phyloP scores from a whole-genome alignment of 2,888 invertebrate genomes.

The Philaethria dido region DNA sequence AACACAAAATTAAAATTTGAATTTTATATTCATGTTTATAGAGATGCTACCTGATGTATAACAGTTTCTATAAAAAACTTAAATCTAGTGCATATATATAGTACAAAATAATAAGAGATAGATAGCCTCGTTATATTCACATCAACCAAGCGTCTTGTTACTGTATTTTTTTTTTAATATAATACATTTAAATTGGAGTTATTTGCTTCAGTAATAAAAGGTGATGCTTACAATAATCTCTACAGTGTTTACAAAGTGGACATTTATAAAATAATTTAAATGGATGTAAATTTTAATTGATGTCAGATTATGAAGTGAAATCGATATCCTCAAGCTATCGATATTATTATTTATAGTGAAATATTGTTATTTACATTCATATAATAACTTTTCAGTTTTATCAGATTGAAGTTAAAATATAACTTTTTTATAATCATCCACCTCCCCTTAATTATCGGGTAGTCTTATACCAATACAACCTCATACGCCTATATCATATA shows the following conservation, averaged over 20 bases:
- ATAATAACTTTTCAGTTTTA: neutral
- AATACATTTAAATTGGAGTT: slow-evolving; percentile 2
- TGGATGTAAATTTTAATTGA: neutral
- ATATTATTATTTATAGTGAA: neutral
- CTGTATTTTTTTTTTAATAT: slow-evolving; percentile 12
- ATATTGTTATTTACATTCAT: neutral
- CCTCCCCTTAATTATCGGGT: slow-evolving; percentile 7
- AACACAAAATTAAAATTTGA: too few relatives aligned
- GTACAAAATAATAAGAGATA: slow-evolving; percentile 52
- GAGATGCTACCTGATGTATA: neutral
- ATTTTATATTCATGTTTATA: neutral
- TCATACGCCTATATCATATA: slow-evolving; percentile 28
- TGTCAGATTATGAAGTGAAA: neutral
- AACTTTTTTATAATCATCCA: slow-evolving; percentile 7
- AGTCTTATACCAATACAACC: slow-evolving; percentile 38
- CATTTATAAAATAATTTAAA: neutral
- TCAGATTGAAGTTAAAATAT: neutral
- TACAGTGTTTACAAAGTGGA: neutral
- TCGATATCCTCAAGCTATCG: slow-evolving; percentile 2
- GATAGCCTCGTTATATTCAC: slow-evolving; percentile 73
- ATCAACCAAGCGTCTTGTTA: slow-evolving; percentile 44
- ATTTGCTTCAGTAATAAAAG: slow-evolving; percentile 22
- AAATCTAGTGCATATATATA: slow-evolving; percentile 59
- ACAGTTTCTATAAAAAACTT: slow-evolving; percentile 54
- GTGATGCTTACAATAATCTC: slow-evolving; percentile 28